Percentiles rank a stretch among this genome's conserved stretches.
Conservation (phyloP, 2,797 vertebrate genomes). For the Prionace glauca region DNA sequence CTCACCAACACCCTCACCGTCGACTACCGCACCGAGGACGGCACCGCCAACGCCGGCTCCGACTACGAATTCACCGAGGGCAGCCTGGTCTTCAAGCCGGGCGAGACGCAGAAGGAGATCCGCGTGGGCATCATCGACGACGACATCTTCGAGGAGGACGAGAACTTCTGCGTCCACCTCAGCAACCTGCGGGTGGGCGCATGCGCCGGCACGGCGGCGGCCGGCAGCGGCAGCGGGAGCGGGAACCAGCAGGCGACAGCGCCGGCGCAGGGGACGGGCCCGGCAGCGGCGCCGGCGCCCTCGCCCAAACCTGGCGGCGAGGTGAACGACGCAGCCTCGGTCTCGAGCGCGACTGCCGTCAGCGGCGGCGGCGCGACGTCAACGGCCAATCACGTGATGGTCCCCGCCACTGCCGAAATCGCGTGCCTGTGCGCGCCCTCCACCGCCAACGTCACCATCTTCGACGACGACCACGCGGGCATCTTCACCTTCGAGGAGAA, state of each 20-base stretch:
- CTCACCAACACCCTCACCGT: constrained; percentile 68
- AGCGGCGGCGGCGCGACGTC: constrained; percentile 50
- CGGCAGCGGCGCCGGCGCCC: not conserved
- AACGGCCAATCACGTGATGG: constrained; percentile 55
- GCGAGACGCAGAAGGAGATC: constrained; percentile 84
- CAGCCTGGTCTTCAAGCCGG: constrained; percentile 74
- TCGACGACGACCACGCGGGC: constrained; percentile 88
- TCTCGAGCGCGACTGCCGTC: constrained; percentile 45
- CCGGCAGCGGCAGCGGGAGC: constrained; percentile 38
- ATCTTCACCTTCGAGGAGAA: constrained; percentile 88
- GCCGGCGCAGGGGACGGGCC: not conserved
- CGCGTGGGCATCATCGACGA: constrained; percentile 83
- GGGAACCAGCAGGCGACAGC: not conserved
- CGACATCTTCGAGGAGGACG: constrained; percentile 93
- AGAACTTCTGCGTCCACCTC: constrained; percentile 88
- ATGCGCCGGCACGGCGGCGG: constrained; percentile 56
- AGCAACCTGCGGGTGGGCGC: constrained; percentile 68
- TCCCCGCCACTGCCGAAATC: not conserved
- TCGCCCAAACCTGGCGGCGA: not conserved
- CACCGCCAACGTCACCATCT: constrained; percentile 81
- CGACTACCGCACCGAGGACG: constrained; percentile 84
- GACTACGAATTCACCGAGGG: constrained; percentile 83
- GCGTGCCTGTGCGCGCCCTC: constrained; percentile 72
- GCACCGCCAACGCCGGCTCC: constrained; percentile 83
- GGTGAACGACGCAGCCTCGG: not conserved